phyloP scores from a whole-genome alignment of 2,797 vertebrate species.

The Peromyscus eremicus region DNA sequence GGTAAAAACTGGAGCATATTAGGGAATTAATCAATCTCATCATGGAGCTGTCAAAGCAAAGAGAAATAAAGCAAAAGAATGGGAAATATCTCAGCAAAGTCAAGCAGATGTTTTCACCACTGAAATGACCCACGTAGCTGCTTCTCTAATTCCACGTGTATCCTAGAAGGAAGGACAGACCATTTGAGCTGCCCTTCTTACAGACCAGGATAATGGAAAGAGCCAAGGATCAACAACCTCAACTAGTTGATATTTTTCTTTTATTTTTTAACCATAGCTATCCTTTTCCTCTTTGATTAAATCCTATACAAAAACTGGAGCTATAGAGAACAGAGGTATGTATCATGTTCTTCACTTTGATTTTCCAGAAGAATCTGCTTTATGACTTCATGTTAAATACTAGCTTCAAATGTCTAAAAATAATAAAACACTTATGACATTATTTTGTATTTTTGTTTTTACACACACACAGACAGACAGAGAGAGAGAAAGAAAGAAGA shows the following conservation, averaged over 20 bases:
- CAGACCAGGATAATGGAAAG: constrained; percentile 10
- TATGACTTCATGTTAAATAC: not conserved
- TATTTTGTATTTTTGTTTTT: not conserved
- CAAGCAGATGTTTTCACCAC: constrained; percentile 18
- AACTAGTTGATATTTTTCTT: constrained; percentile 31
- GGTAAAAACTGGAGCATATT: constrained; percentile 49
- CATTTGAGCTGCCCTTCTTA: not conserved
- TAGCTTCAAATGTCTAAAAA: constrained; percentile 33
- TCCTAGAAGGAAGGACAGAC: constrained; percentile 16
- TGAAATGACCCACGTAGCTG: constrained; percentile 8
- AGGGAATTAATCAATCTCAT: constrained; percentile 53
- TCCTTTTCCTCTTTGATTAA: constrained; percentile 39
- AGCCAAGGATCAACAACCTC: constrained; percentile 7
- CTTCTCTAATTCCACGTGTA: constrained; percentile 43
- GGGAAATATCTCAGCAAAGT: not conserved
- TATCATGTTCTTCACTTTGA: not conserved
- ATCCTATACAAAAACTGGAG: constrained; percentile 32
- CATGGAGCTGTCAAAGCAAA: constrained; percentile 32
- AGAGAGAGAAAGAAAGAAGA: not conserved
- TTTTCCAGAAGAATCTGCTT: not conserved
- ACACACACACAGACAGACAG: not conserved
- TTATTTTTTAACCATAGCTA: not conserved
- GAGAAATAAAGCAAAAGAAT: constrained; percentile 11
- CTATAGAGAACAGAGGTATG: not conserved
- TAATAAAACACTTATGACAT: not conserved